These are phyloP conservation scores for Illadopsis cleaveri DNA, from an alignment of 2,113 vertebrate species.

Conservation along the genomic window DNA sequence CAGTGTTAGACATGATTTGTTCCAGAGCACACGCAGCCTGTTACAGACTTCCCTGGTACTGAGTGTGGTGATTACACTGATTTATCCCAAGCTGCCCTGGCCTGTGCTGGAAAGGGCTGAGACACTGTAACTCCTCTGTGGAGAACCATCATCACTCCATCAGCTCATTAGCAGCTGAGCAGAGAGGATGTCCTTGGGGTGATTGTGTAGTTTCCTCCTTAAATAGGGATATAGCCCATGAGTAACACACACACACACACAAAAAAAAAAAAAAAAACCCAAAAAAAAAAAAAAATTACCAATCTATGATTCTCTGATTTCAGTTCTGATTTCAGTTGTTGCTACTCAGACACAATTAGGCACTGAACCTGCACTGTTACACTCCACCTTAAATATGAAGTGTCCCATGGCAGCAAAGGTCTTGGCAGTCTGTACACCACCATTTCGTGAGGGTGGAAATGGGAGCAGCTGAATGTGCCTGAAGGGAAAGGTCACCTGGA, in stretches of 20 bases:
- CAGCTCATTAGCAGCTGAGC: not conserved
- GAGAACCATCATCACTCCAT: not conserved
- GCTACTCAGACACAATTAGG: not conserved
- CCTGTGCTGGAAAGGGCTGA: not conserved
- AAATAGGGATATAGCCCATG: not conserved
- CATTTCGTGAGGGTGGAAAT: not conserved
- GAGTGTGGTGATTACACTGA: not conserved
- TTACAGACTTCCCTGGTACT: not conserved
- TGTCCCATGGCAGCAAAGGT: not conserved
- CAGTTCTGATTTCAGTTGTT: not conserved
- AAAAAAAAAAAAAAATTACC: not conserved
- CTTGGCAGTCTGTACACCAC: not conserved
- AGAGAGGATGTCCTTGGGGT: not conserved
- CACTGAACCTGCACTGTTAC: not conserved
- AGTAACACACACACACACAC: not conserved
- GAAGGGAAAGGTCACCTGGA: not conserved
- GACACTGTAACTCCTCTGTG: not conserved
- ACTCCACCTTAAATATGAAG: not conserved
- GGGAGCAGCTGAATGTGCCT: not conserved
- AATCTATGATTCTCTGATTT: not conserved
- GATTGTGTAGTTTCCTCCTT: not conserved
- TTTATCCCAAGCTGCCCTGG: not conserved
- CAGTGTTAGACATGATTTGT: not conserved
- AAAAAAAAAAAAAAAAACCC: too few species aligned
- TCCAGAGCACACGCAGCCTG: not conserved